Base-by-base conservation (phyloP, 2,113 vertebrate species). In the Uria aalge region DNA sequence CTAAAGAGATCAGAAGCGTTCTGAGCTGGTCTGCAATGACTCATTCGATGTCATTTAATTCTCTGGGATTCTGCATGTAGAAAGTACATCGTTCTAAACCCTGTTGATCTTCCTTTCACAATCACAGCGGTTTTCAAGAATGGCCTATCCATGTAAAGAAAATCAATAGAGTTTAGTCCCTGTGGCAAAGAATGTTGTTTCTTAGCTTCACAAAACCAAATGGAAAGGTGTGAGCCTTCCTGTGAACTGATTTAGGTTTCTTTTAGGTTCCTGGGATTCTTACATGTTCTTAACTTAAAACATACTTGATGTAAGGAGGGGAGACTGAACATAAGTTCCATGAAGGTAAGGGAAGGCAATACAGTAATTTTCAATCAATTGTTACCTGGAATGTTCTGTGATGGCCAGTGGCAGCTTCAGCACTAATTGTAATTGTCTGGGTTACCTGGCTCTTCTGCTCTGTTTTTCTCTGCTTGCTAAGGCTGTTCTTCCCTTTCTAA, bases 261-360 rank as follows among this genome's bases (percentile, higher is more conserved):
- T n/a, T 93, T 40, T 43, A 47, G 63, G 34, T 64, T 94, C 34
- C 34, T 92, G 76, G 32, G 26, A 41, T 74, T 84, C 47, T 74
- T 84, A 18, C 26, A 16, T 27, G n/a, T 55, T 83, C 22, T 68
- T 88, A 83, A 19, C 12, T 73, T 91, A 13, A 3, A n/a, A 29
- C 26, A 22, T 69, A 38, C 10, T 57, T 74, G 19, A 19, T 57
- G 5, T 12, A 29, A 69, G 30, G 75, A 50, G 36, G 22, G 13
- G n/a, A 87, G 47, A 30, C 8, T 41, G 63, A 84, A 14, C 3
- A 0, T 55, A 43, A 84, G 29, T 73, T 91, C 26, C 0, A 0
- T 59, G 52, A 29, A 18, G 16, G 32, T 41, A 63, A 67, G 45
- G 48, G 23, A 86, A 74, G 50, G n/a, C 40, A n/a, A n/a, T 63